A percentile compares a stretch with the other conserved stretches of the same genome.
phyloP scores from a whole-genome alignment of 2,888 invertebrate species.

The Apodemia mormo region DNA sequence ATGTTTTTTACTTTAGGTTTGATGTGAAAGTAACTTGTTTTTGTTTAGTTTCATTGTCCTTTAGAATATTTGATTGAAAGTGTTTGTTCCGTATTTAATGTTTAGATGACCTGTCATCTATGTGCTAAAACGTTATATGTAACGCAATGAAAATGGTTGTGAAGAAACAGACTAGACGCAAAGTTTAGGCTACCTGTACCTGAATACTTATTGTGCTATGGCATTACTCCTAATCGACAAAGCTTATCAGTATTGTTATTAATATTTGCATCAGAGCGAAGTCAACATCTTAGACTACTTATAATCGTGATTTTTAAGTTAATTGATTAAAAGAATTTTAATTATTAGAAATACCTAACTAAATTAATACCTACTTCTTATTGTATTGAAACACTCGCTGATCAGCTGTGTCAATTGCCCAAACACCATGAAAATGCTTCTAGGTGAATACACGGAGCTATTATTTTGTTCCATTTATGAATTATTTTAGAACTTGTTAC shows the following conservation, averaged over 20 bases:
- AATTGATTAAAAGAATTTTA: too few species aligned
- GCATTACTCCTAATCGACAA: constrained; percentile 57
- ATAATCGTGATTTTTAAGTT: background rate
- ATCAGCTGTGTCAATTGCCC: constrained; percentile 61
- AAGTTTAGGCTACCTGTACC: constrained; percentile 59
- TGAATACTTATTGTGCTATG: constrained; percentile 63
- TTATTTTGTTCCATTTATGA: constrained; percentile 66
- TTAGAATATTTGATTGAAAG: constrained; percentile 51
- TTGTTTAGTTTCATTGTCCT: constrained; percentile 62
- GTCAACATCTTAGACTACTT: too few species aligned
- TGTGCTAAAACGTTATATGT: constrained; percentile 81
- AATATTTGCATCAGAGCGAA: too few species aligned
- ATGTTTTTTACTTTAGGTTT: constrained; percentile 56
- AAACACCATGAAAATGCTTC: constrained; percentile 71
- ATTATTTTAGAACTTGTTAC: constrained; percentile 65
- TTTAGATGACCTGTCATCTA: constrained; percentile 68
- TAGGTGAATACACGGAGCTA: constrained; percentile 79
- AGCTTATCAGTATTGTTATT: constrained; percentile 32
- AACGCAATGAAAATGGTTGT: constrained; percentile 78
- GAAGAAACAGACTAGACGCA: constrained; percentile 67
- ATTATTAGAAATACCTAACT: background rate
- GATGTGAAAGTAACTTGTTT: constrained; percentile 62
- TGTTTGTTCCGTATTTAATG: constrained; percentile 65
- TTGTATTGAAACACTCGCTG: constrained; percentile 41
- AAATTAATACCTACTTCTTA: background rate